Evolutionary conservation across 1,140 invertebrate species (phyloP), one percentile per base, ranked within the genome.

Genomic region (Cydia splendana): DNA sequence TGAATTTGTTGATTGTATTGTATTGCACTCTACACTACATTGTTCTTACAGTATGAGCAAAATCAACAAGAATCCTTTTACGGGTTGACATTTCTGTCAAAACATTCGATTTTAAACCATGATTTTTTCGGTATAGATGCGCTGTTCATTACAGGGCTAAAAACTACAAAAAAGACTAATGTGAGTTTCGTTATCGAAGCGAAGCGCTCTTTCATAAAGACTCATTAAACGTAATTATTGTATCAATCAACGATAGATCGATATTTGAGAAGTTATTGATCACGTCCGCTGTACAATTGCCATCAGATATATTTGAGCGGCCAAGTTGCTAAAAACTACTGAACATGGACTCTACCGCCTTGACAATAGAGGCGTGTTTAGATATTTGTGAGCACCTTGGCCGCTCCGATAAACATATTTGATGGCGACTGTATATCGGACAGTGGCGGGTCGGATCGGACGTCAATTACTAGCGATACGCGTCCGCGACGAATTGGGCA

Each of bases 391-490:
- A n/a, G 4, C 48, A 53, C 5, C 13, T 15, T 53, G 48, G 48
- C 48, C 48, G 48, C n/a, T 15, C 15, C 13, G 51, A 53, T 53
- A 48, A 24, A 24, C 24, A 24, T 3, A 48, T 48, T 15, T 13
- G 48, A 15, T 15, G 15, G 48, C 13, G 48, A 13, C 15, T 53
- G 67, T 71, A 71, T 42, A 10, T 71, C 38, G 67, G 38, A 71
- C 67, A 71, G 77, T 75, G 53, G 78, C 77, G 79, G 79, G 76
- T 82, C 71, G 83, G 81, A 85, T 86, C 83, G 77, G 79, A 81
- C 79, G 80, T 87, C 85, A 87, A 88, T 90, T 89, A 89, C 85
- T 76, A 84, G 78, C 78, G 80, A 84, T 86, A 87, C 81, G 67
- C 67, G 34, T 38, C 67, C 67, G 67, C 67, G 67, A 34, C 67